Evolutionary conservation across 2,113 vertebrate species (phyloP).

Genomic region (Elaphurus davidianus): DNA sequence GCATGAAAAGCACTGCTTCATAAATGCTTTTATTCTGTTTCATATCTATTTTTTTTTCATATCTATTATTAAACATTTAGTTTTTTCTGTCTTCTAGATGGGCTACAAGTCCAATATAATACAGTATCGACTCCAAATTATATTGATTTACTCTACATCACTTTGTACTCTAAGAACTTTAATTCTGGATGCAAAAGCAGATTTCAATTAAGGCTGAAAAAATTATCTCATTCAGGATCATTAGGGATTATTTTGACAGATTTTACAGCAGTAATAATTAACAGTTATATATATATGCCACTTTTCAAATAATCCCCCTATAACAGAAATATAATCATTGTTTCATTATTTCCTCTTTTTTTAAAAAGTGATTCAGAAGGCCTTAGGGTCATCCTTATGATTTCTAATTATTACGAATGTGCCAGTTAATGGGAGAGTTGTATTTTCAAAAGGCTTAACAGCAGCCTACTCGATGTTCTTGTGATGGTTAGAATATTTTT

Average conservation of each 20-base stretch:
- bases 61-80: neutral
- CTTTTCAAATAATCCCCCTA: neutral
- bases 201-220: conserved; percentile 11
- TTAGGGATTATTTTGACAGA: neutral
- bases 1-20: neutral
- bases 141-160: neutral
- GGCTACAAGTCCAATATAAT: neutral
- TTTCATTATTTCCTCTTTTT: neutral
- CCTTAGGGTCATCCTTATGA: neutral
- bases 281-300: neutral
- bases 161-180: neutral
- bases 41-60: neutral
- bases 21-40: conserved; percentile 28
- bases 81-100: neutral
- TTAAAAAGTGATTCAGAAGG: neutral
- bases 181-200: conserved; percentile 1
- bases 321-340: neutral
- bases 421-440: neutral
- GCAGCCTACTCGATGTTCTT: neutral
- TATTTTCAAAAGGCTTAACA: neutral
- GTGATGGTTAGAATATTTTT: neutral
- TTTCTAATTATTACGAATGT: neutral
- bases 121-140: neutral
- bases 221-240: neutral
- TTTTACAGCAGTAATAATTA: neutral